Conservation (phyloP, 2,888 invertebrate species). For the Panzeria rudis region DNA sequence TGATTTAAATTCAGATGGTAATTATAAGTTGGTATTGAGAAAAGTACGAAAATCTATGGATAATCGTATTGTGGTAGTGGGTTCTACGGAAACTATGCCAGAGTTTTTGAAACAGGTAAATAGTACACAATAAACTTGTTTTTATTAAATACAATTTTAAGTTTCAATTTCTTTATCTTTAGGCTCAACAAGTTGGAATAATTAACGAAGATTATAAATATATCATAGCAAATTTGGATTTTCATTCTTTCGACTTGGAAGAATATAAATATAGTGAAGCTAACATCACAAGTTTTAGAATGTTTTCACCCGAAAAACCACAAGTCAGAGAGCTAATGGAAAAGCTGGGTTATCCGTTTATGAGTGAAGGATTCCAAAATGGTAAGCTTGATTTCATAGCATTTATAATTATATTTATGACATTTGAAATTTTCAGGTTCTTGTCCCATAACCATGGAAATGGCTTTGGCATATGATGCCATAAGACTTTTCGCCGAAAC, state of each 20-base stretch:
- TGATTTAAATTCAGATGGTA: slow-evolving; percentile 87
- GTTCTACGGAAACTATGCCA: slow-evolving; percentile 86
- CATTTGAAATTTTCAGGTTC: slow-evolving; percentile 75
- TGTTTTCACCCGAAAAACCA: slow-evolving; percentile 86
- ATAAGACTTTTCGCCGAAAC: slow-evolving; percentile 91
- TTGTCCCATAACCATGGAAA: slow-evolving; percentile 85
- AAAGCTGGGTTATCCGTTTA: slow-evolving; percentile 76
- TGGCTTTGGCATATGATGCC: slow-evolving; percentile 93
- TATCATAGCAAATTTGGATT: slow-evolving; percentile 91
- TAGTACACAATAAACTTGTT: neutral
- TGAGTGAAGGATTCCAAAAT: slow-evolving; percentile 78
- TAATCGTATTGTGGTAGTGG: slow-evolving; percentile 89
- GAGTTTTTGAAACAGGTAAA: slow-evolving; percentile 85
- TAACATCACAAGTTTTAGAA: slow-evolving; percentile 90
- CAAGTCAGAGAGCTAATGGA: slow-evolving; percentile 83
- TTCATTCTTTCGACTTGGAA: slow-evolving; percentile 87
- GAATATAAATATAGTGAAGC: slow-evolving; percentile 92
- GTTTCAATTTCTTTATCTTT: neutral
- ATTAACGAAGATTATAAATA: slow-evolving; percentile 96
- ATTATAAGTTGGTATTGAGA: slow-evolving; percentile 88
- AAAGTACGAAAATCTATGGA: slow-evolving; percentile 88
- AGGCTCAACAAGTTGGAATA: slow-evolving; percentile 98
- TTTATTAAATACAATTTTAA: neutral
- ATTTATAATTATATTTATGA: neutral
- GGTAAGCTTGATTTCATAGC: slow-evolving; percentile 68